These are phyloP conservation scores for Nemotelus nigrinus DNA, from an alignment of 2,888 invertebrate genomes.

Conservation along the genomic window DNA sequence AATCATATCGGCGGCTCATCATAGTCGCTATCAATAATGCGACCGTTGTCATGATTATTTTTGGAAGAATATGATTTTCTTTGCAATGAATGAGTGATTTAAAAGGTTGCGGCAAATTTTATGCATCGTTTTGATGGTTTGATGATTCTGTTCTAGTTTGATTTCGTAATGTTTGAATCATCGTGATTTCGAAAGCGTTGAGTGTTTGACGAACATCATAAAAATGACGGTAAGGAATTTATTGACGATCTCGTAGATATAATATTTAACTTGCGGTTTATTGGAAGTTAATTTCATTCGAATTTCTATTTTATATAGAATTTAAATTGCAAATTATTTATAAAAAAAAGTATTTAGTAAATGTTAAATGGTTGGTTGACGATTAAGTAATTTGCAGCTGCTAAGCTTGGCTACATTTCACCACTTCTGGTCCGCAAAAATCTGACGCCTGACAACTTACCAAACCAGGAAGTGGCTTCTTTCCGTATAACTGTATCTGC, in stretches of 20 bases:
- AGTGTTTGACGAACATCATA: conserved; percentile 8
- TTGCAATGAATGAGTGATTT: conserved; percentile 40
- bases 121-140: conserved; percentile 36
- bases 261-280: not conserved
- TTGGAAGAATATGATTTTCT: conserved; percentile 36
- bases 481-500: too few relatives aligned
- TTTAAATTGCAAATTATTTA: too few relatives aligned
- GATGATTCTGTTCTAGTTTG: conserved; percentile 2
- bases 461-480: too few relatives aligned
- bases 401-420: too few relatives aligned
- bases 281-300: not conserved
- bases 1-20: conserved; percentile 21
- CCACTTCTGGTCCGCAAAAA: too few relatives aligned
- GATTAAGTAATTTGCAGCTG: too few relatives aligned
- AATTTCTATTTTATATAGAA: too few relatives aligned
- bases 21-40: conserved; percentile 33
- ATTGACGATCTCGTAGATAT: not conserved
- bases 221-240: conserved; percentile 21
- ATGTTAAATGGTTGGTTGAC: too few relatives aligned
- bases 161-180: not conserved
- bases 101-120: conserved; percentile 11
- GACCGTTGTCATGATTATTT: conserved; percentile 41
- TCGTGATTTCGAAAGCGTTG: not conserved
- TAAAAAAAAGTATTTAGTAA: too few relatives aligned
- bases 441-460: too few relatives aligned